A percentile compares a stretch with the other conserved stretches of the same genome.
These are phyloP conservation scores for Drosophila colorata DNA, from an alignment of 2,888 invertebrate species.

Conservation along the genomic window DNA sequence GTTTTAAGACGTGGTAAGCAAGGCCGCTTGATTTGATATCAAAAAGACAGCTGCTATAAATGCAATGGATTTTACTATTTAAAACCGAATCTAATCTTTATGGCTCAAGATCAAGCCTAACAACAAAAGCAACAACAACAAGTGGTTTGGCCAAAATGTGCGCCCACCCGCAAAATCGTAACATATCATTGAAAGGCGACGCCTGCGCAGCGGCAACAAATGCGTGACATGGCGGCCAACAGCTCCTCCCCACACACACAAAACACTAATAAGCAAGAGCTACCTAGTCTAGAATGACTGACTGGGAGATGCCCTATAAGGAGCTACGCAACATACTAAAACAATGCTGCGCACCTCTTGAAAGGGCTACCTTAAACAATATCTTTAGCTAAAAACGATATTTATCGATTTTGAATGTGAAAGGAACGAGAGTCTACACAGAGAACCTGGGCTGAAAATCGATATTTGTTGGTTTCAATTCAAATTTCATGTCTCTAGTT, in stretches of 20 bases:
- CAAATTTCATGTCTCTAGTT: too few species aligned
- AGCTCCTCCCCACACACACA: conserved; percentile 42
- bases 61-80: not conserved
- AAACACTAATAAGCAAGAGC: not conserved
- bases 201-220: conserved; percentile 59
- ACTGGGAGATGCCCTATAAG: not conserved
- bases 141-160: conserved; percentile 59
- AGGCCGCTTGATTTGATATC: conserved; percentile 25
- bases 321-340: too few species aligned
- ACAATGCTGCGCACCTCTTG: too few species aligned
- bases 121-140: conserved; percentile 18
- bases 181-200: conserved; percentile 58
- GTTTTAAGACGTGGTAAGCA: conserved; percentile 14
- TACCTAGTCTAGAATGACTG: not conserved
- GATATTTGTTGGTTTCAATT: too few species aligned
- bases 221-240: conserved; percentile 72
- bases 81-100: conserved; percentile 36
- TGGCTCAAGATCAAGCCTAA: conserved; percentile 58
- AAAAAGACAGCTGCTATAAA: conserved; percentile 1
- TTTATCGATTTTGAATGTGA: too few species aligned
- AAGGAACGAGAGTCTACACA: too few species aligned
- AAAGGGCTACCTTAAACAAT: too few species aligned
- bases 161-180: conserved; percentile 60
- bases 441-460: too few species aligned
- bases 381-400: too few species aligned